Evolutionary conservation across 2,888 invertebrate species (phyloP).

Genomic region (Phyllotreta cruciferae): DNA sequence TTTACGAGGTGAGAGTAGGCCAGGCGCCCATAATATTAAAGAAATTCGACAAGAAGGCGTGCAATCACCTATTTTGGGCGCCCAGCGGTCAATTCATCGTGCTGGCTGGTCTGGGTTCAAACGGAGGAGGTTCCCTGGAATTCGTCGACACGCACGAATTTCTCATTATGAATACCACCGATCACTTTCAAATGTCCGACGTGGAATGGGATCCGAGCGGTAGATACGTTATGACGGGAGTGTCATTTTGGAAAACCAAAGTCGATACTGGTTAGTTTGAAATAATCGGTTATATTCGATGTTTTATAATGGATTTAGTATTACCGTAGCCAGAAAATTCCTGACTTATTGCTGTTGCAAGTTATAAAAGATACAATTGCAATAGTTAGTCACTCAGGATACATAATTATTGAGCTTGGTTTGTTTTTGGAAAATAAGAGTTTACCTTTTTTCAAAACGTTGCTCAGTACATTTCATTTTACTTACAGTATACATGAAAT

Average conservation of each 20-base stretch:
- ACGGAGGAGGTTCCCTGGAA: constrained; percentile 91
- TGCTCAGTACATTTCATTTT: not conserved
- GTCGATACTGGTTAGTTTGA: constrained; percentile 68
- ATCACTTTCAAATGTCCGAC: constrained; percentile 91
- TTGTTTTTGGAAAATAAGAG: constrained; percentile 1
- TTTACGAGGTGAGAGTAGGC: constrained; percentile 83
- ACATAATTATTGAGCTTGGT: constrained; percentile 18
- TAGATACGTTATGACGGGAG: constrained; percentile 93
- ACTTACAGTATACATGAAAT: no score
- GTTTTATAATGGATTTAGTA: no score
- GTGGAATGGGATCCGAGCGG: constrained; percentile 99
- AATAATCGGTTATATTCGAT: constrained; percentile 1
- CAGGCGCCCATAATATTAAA: constrained; percentile 88
- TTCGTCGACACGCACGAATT: constrained; percentile 96
- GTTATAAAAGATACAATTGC: constrained; percentile 8
- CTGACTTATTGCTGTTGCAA: constrained; percentile 43
- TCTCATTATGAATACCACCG: constrained; percentile 91
- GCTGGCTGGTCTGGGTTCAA: constrained; percentile 83
- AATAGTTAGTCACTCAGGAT: constrained; percentile 38
- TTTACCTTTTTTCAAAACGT: not conserved
- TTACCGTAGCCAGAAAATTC: not conserved
- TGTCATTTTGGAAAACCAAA: constrained; percentile 95
- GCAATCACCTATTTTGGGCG: constrained; percentile 95
- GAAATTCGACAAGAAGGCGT: constrained; percentile 86
- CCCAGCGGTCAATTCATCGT: constrained; percentile 96